Base-by-base conservation (phyloP, 2,888 invertebrate genomes). In the Quadroppia sp. region DNA sequence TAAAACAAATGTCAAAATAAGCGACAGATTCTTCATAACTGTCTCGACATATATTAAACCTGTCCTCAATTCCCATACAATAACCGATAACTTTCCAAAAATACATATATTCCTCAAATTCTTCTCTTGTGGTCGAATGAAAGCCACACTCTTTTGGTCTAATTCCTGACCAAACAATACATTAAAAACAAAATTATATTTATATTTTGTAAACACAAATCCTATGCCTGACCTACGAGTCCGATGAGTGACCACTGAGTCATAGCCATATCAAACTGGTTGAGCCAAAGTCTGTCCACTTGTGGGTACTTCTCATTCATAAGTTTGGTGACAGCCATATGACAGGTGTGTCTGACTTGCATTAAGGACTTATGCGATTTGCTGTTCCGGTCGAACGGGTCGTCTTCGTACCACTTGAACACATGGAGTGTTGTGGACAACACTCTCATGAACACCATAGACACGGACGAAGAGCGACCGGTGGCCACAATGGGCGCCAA, bases 181-280 rank as follows among this genome's bases (percentile, higher is more conserved):
- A n/a, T n/a, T n/a, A n/a, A n/a, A n/a, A n/a, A 25, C 3, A 53
- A 15, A 53, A 13, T 53, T 9, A 53, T 53, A 23, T 9, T 23
- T 9, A n/a, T n/a, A n/a, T n/a, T n/a, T n/a, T n/a, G n/a, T n/a
- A n/a, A n/a, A n/a, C n/a, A 56, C 11, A 23, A 56, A 11, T 9
- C 4, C 15, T 15, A 20, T n/a, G 3, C 83, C 74, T 90, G 80
- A 0, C 91, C 81, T 0, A 88, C 84, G 78, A 88, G 88, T 0
- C 92, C 94, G 80, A 94, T 87, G 81, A 94, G 94, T 3, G 92
- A 93, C 81, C 91, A 91, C 82, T 91, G 92, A 0, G 94, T 92
- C n/a, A 94, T 81, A 0, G 89, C 90, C 86, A 95, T 87, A 81
- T 94, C 93, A 77, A 89, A 86, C 81, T 95, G 94, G 0, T 89